These are phyloP conservation scores for Platysteira castanea DNA, from an alignment of 2,113 vertebrate species.

Conservation along the genomic window DNA sequence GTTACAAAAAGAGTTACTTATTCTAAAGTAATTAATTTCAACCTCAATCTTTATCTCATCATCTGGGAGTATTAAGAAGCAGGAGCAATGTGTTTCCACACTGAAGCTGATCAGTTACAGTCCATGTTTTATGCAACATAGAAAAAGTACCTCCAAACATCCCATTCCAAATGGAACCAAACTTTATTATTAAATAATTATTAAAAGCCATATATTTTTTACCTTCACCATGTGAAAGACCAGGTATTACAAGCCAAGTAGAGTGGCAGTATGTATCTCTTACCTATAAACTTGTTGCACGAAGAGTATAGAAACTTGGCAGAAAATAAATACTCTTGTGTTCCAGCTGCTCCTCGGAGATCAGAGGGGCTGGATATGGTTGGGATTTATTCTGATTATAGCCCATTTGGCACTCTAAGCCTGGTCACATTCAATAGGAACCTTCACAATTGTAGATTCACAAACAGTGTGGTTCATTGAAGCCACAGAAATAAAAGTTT, in stretches of 20 bases:
- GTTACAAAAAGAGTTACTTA: neutral
- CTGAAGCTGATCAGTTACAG: neutral
- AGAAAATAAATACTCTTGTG: neutral
- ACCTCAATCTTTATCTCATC: neutral
- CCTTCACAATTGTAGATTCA: neutral
- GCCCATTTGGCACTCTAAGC: neutral
- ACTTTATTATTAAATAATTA: neutral
- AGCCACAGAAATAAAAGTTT: neutral
- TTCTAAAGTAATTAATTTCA: neutral
- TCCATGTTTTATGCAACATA: neutral
- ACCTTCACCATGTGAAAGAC: neutral
- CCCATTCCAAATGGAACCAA: neutral
- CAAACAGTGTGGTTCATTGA: neutral
- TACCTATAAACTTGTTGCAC: neutral
- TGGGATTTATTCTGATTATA: neutral
- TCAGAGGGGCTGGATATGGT: neutral
- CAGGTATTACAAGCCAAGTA: neutral
- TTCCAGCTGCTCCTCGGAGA: neutral
- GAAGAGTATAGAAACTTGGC: neutral
- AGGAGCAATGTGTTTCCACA: neutral
- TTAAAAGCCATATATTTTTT: neutral
- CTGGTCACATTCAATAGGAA: rapidly evolving
- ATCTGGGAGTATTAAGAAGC: neutral
- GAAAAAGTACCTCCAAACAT: neutral
- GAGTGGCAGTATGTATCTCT: neutral